A percentile compares a stretch with the other conserved stretches of the same genome.
These are phyloP conservation scores for Parus major DNA, from an alignment of 2,113 vertebrate genomes.

Conservation along the genomic window DNA sequence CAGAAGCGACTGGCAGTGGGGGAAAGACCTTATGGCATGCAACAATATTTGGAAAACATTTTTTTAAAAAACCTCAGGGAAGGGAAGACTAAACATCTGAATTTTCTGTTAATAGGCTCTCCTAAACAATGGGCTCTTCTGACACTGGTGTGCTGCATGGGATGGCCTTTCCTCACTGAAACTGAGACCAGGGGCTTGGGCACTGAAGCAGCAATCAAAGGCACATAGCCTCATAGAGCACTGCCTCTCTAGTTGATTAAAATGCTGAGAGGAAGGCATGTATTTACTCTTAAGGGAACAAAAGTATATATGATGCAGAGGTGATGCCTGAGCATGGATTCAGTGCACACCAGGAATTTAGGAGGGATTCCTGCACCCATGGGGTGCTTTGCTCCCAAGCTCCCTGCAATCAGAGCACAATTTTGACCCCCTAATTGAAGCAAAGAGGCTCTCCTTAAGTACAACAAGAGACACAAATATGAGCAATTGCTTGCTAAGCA, in stretches of 20 bases:
- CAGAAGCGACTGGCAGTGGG: slow-evolving; percentile 28
- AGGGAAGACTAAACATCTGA: slow-evolving; percentile 24
- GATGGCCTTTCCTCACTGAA: background rate
- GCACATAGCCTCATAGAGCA: background rate
- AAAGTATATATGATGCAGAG: background rate
- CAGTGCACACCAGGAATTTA: fast-evolving
- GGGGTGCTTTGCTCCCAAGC: background rate
- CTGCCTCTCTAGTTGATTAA: background rate
- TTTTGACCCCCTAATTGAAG: background rate
- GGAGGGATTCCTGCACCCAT: background rate
- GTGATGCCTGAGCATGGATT: background rate
- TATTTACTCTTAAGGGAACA: background rate
- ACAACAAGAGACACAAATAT: background rate
- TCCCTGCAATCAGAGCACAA: background rate
- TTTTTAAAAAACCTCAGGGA: background rate
- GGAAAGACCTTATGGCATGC: slow-evolving; percentile 64
- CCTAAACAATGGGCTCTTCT: background rate
- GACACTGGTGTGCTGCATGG: background rate
- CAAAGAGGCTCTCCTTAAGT: background rate
- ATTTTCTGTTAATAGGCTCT: slow-evolving; percentile 1
- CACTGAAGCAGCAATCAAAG: background rate
- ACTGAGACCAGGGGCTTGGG: background rate
- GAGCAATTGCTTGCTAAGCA: background rate
- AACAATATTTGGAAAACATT: slow-evolving; percentile 70
- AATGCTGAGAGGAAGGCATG: background rate